These are phyloP conservation scores for Hyles lineata DNA, from an alignment of 2,888 invertebrate genomes.

Conservation along the genomic window DNA sequence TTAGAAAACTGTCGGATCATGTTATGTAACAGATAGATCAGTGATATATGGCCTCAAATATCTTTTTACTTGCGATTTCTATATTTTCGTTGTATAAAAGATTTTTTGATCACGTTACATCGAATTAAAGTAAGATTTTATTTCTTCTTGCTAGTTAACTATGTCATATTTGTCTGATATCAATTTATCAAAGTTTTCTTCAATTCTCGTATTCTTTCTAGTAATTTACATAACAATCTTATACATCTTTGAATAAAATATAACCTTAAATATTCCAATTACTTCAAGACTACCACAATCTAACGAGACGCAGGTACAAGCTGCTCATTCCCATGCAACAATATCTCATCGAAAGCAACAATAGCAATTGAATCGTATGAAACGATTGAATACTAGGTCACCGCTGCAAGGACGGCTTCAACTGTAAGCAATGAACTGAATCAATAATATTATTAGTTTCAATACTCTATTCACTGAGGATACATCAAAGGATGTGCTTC, in stretches of 20 bases:
- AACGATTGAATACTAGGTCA: conserved; percentile 19
- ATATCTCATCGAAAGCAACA: conserved; percentile 8
- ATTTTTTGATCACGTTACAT: too few species aligned
- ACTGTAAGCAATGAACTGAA: conserved; percentile 26
- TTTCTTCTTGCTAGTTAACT: too few species aligned
- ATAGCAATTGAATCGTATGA: conserved; percentile 17
- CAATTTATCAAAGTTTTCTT: too few species aligned
- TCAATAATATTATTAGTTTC: conserved; percentile 27
- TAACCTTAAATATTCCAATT: neutral
- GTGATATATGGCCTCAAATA: too few species aligned
- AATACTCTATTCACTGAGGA: conserved; percentile 21
- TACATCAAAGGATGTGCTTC: conserved; percentile 18
- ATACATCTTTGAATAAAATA: too few species aligned
- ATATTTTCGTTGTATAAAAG: too few species aligned
- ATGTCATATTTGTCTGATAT: too few species aligned
- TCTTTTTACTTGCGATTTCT: too few species aligned
- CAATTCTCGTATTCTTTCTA: too few species aligned
- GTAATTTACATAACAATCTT: too few species aligned
- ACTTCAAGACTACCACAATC: neutral
- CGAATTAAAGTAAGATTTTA: too few species aligned
- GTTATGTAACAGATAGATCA: neutral
- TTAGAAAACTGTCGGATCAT: neutral
- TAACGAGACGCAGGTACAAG: neutral
- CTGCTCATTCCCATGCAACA: neutral
- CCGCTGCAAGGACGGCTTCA: conserved; percentile 26